These are phyloP conservation scores for Caenorhabditis briggsae DNA, from an alignment of 1,140 invertebrate species.

Conservation along the genomic window DNA sequence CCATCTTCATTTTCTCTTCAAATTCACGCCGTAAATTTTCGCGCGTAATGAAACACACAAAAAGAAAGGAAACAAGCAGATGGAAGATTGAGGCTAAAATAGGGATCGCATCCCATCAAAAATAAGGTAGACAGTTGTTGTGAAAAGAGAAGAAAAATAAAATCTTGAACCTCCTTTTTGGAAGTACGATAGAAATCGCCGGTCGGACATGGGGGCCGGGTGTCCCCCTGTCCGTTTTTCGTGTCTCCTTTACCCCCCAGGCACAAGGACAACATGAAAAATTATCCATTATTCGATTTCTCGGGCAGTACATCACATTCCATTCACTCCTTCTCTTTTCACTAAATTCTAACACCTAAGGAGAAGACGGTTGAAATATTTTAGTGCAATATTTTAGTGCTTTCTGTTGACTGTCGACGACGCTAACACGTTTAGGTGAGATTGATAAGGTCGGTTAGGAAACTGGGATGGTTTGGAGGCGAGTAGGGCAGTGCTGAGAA, in stretches of 20 bases:
- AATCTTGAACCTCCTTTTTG: slow-evolving; percentile 36
- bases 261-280: slow-evolving; percentile 53
- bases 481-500: neutral
- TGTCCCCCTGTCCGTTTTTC: neutral
- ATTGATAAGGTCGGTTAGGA: slow-evolving; percentile 47
- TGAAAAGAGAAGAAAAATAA: slow-evolving; percentile 7
- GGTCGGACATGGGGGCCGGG: neutral
- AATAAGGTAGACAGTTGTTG: slow-evolving; percentile 20
- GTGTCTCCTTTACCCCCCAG: neutral
- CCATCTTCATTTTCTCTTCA: neutral
- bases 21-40: neutral
- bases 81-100: neutral
- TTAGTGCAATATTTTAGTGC: slow-evolving; percentile 52
- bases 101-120: neutral
- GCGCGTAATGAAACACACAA: slow-evolving; percentile 18
- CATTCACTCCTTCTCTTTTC: neutral
- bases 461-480: neutral
- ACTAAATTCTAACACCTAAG: slow-evolving; percentile 1
- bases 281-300: slow-evolving; percentile 54
- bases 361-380: neutral
- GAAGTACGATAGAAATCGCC: slow-evolving; percentile 46
- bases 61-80: neutral
- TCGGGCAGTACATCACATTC: slow-evolving; percentile 42
- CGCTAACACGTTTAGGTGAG: slow-evolving; percentile 34
- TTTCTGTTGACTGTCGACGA: slow-evolving; percentile 38